A percentile compares a stretch with the other conserved stretches of the same genome.
Conservation (phyloP, 2,113 vertebrate species). For the Burhinus oedicnemus region DNA sequence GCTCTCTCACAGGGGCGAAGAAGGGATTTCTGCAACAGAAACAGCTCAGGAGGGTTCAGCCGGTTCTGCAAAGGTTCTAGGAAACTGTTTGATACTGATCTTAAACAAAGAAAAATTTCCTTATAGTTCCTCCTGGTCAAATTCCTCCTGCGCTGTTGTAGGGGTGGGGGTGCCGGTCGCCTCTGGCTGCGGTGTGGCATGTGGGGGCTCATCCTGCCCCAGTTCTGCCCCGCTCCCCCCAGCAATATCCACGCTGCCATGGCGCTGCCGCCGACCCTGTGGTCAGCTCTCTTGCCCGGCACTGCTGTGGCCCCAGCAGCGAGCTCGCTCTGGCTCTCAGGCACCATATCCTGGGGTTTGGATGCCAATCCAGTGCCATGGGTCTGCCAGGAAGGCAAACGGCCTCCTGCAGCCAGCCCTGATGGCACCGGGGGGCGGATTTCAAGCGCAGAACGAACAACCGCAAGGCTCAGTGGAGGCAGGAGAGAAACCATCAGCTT, state of each 20-base stretch:
- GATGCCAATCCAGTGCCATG: background rate
- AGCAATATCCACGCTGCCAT: background rate
- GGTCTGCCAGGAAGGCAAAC: background rate
- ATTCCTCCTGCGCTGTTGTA: background rate
- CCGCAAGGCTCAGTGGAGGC: background rate
- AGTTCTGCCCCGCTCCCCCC: background rate
- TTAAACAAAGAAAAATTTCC: background rate
- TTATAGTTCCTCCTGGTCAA: background rate
- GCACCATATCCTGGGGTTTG: background rate
- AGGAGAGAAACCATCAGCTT: background rate
- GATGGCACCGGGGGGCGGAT: rapidly evolving
- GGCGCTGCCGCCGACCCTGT: background rate
- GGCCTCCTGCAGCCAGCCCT: background rate
- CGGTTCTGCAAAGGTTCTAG: background rate
- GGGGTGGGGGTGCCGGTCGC: background rate
- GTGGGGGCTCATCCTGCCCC: background rate
- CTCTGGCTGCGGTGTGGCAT: rapidly evolving
- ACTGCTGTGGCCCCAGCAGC: background rate
- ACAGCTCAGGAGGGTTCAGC: background rate
- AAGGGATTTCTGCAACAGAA: background rate
- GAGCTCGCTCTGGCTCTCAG: background rate
- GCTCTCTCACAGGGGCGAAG: rapidly evolving
- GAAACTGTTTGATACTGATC: background rate
- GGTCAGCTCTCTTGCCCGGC: background rate
- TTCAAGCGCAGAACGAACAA: background rate